A percentile compares a stretch with the other conserved stretches of the same genome.
Evolutionary conservation across 92 coral and sea anemone species (phyloP).

Genomic region (Plumapathes pennacea): DNA sequence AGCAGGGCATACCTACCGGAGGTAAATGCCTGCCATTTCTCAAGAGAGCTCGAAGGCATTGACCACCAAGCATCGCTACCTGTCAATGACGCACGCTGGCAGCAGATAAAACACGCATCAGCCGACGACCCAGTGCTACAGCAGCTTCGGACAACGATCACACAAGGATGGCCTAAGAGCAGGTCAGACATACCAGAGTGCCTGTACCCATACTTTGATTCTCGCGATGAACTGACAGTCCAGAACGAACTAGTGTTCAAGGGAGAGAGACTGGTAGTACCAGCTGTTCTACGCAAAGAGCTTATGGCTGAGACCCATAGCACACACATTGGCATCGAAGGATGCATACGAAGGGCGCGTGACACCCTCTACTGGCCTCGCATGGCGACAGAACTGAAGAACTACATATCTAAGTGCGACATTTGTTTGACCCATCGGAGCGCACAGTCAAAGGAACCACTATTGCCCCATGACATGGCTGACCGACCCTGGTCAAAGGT

Average conservation of each 20-base stretch:
- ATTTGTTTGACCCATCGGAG: constrained; percentile 16
- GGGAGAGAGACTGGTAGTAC: constrained; percentile 11
- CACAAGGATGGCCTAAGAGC: constrained; percentile 29
- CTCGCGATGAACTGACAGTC: constrained; percentile 2
- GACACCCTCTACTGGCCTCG: constrained; percentile 44
- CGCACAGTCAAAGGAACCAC: constrained; percentile 24
- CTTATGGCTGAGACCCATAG: constrained; percentile 9
- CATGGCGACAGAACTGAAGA: constrained; percentile 33
- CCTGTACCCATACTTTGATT: constrained; percentile 26
- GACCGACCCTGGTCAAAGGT: constrained; percentile 38
- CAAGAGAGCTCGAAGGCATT: constrained; percentile 19
- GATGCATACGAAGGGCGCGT: constrained; percentile 15
- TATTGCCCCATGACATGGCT: constrained; percentile 27
- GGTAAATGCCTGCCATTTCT: constrained; percentile 1
- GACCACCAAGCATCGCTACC: constrained; percentile 24
- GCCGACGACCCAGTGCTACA: constrained; percentile 32
- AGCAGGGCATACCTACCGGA: constrained; percentile 19
- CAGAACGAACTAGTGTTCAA: constrained; percentile 30
- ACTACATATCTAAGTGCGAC: constrained; percentile 37
- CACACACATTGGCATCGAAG: constrained; percentile 8
- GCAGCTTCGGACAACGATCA: constrained; percentile 7
- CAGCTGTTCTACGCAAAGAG: constrained; percentile 16
- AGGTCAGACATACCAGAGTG: constrained; percentile 30
- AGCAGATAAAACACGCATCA: constrained; percentile 34
- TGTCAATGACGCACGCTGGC: constrained; percentile 41